phyloP scores from a whole-genome alignment of 23 tunicate species.

The Botrylloides violaceus region DNA sequence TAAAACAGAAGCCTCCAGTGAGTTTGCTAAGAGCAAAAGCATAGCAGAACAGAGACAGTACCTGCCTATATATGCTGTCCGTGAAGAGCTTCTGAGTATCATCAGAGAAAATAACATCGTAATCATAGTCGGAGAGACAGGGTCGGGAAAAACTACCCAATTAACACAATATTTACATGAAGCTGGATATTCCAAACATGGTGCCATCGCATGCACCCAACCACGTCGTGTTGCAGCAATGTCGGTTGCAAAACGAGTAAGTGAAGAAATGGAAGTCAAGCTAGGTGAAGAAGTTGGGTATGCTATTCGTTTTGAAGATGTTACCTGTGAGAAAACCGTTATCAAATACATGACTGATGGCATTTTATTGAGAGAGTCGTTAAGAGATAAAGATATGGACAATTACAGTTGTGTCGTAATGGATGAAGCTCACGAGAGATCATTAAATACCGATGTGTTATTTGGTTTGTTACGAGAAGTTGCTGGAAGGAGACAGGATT shows the following conservation, averaged over 20 bases:
- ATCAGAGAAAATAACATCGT: constrained; percentile 95
- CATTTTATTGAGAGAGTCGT: constrained; percentile 86
- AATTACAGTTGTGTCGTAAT: constrained; percentile 89
- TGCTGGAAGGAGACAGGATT: constrained; percentile 68
- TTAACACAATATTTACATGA: constrained; percentile 93
- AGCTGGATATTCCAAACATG: constrained; percentile 86
- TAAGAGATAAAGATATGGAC: constrained; percentile 90
- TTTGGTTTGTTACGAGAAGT: constrained; percentile 96
- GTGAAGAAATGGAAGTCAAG: constrained; percentile 92
- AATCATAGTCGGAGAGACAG: constrained; percentile 95
- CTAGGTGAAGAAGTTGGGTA: constrained; percentile 99
- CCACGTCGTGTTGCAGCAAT: constrained; percentile 99
- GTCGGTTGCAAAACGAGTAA: constrained; percentile 97
- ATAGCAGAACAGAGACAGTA: constrained; percentile 85
- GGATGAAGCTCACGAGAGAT: constrained; percentile 99
- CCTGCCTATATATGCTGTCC: constrained; percentile 98
- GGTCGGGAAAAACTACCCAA: constrained; percentile 99
- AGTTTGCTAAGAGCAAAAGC: constrained; percentile 73
- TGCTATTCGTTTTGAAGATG: constrained; percentile 98
- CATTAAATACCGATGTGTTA: constrained; percentile 94
- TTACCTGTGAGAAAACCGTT: constrained; percentile 93
- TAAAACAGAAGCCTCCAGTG: constrained; percentile 65
- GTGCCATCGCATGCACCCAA: constrained; percentile 93
- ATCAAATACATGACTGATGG: constrained; percentile 99
- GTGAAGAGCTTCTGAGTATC: constrained; percentile 80